These are phyloP conservation scores for Exephanes ischioxanthus DNA, from an alignment of 2,888 invertebrate genomes.

Conservation along the genomic window DNA sequence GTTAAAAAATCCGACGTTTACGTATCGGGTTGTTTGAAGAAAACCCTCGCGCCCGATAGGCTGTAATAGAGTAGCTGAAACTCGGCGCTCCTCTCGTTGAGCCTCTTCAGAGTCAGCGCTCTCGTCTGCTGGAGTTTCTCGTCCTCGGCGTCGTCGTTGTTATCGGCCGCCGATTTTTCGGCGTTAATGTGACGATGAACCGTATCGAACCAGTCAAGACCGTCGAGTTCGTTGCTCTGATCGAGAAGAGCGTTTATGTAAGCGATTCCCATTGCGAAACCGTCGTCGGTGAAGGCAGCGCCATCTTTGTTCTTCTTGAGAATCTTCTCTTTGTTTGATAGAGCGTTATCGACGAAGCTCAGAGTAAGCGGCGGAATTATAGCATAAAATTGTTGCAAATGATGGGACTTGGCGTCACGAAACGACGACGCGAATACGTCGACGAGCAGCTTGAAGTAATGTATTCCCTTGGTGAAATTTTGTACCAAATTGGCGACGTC, in stretches of 20 bases:
- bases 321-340: constrained; percentile 96
- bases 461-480: constrained; percentile 95
- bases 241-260: constrained; percentile 96
- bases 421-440: constrained; percentile 97
- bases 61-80: constrained; percentile 96
- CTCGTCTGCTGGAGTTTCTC: constrained; percentile 97
- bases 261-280: constrained; percentile 98
- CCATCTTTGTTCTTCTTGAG: constrained; percentile 95
- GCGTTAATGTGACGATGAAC: constrained; percentile 90
- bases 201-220: constrained; percentile 97
- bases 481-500: constrained; percentile 92
- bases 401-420: constrained; percentile 92
- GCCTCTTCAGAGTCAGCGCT: constrained; percentile 94
- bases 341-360: constrained; percentile 97
- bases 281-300: constrained; percentile 98
- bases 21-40: constrained; percentile 90
- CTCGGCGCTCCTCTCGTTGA: constrained; percentile 87
- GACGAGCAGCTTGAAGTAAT: constrained; percentile 95
- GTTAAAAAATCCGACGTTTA: constrained; percentile 34
- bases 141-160: constrained; percentile 88
- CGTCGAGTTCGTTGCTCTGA: constrained; percentile 94
- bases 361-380: constrained; percentile 97
- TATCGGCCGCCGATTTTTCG: constrained; percentile 88
- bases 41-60: constrained; percentile 97
- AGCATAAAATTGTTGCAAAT: constrained; percentile 96